Base-by-base conservation (phyloP, 2,888 invertebrate species). In the Meteorus colon region DNA sequence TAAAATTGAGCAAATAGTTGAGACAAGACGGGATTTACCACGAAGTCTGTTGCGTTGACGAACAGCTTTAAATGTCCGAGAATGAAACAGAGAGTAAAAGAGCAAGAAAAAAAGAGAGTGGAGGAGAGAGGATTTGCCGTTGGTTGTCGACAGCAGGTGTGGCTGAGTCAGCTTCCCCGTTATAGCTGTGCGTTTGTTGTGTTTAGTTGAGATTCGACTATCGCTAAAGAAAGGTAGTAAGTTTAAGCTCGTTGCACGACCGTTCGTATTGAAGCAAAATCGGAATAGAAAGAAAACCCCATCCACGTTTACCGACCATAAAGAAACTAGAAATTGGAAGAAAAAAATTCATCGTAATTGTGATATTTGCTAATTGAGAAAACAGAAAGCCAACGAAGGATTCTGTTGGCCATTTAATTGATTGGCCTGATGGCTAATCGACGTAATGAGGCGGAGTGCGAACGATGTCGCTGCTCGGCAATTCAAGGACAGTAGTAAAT, bases 111-210 rank as follows among this genome's bases (percentile, higher is more conserved):
- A 68, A 60, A 69, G 60, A 68, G 60, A 41, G 41, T 41, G 41
- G 41, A 41, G 60, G 60, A 29, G 59, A 55, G 41, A 74, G 68
- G 51, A 37, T 76, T 76, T 76, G 73, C 66, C 67, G 55, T 71
- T 60, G 37, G 66, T 74, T 34, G 62, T 48, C 62, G 63, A 82
- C 81, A 85, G 86, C 86, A 86, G 86, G 86, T 86, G 86, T 86
- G 83, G 86, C 82, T 86, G 86, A 86, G 83, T 86, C 86, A 86
- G 84, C 85, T 81, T 83, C 83, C 84, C 84, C 83, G 82, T 85
- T 86, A 86, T 86, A 86, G 86, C 83, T 77, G 68, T 74, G 70
- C 73, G 84, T 86, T 86, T 86, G 86, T 86, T 86, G 86, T 86
- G 86, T 86, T 86, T 86, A 86, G 86, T 86, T 66, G 82, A 84